phyloP scores from a whole-genome alignment of 2,113 vertebrate genomes.

The Phyllostomus discolor region DNA sequence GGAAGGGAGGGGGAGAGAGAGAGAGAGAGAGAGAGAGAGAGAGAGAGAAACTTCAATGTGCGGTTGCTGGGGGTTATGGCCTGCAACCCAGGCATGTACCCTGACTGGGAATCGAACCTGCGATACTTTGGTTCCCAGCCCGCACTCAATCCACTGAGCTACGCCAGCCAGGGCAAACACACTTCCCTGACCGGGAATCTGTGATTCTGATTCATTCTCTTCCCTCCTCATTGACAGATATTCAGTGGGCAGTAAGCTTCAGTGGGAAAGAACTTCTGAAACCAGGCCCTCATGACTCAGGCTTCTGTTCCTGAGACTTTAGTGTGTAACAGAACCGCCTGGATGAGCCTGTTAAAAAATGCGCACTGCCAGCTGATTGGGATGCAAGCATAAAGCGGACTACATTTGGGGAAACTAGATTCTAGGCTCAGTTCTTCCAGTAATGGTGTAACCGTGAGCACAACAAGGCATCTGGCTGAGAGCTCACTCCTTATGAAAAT shows the following conservation, averaged over 20 bases:
- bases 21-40: no score
- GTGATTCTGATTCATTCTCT: not conserved
- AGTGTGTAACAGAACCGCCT: not conserved
- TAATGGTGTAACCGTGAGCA: not conserved
- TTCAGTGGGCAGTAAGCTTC: not conserved
- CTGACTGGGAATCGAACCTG: no score
- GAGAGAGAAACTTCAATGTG: no score
- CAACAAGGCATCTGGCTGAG: not conserved
- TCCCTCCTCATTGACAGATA: not conserved
- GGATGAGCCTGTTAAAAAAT: not conserved
- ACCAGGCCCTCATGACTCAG: not conserved
- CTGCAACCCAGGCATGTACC: no score
- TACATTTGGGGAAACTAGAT: constrained; percentile 8
- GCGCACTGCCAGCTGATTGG: not conserved
- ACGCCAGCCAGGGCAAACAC: no score
- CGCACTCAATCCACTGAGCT: no score
- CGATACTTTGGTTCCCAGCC: no score
- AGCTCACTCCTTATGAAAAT: not conserved
- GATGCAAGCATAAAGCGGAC: not conserved
- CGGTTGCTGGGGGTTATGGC: no score
- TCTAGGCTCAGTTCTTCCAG: not conserved
- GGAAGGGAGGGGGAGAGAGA: no score
- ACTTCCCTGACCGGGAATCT: no score
- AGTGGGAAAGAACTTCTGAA: not conserved
- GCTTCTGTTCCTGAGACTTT: not conserved